Conservation (phyloP, 2,888 invertebrate species). For the Philhelius pedissequus region DNA sequence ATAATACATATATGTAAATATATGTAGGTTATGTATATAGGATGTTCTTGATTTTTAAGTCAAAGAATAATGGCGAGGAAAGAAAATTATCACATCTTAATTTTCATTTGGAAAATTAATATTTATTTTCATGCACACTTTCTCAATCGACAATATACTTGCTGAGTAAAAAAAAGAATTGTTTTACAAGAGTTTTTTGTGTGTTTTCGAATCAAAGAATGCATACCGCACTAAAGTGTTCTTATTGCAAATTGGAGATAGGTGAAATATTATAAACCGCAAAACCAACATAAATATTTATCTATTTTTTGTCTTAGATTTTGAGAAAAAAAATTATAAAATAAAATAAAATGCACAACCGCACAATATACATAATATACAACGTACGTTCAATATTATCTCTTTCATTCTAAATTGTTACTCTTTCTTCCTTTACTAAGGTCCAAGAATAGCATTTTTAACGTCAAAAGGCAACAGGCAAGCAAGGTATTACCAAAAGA, state of each 20-base stretch:
- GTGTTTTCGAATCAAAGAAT: no score
- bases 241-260: not conserved
- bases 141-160: constrained; percentile 18
- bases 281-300: constrained; percentile 19
- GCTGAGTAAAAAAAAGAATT: no score
- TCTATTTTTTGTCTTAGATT: constrained; percentile 16
- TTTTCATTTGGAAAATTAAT: not conserved
- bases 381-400: no score
- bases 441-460: constrained; percentile 30
- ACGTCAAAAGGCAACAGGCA: not conserved
- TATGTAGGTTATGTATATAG: no score
- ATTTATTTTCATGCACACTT: constrained; percentile 7
- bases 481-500: not conserved
- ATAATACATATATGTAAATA: not conserved
- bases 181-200: no score
- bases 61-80: not conserved
- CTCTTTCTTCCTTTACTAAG: constrained; percentile 7
- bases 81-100: not conserved
- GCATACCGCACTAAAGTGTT: no score
- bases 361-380: no score
- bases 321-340: not conserved
- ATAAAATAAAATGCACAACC: no score
- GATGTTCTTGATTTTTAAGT: not conserved
- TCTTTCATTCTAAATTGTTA: constrained; percentile 1
- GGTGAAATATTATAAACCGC: not conserved